Percentiles rank a stretch among this genome's conserved stretches.
These are phyloP conservation scores for Silurus lanzhouensis DNA, from an alignment of 2,797 vertebrate genomes.

Conservation along the genomic window DNA sequence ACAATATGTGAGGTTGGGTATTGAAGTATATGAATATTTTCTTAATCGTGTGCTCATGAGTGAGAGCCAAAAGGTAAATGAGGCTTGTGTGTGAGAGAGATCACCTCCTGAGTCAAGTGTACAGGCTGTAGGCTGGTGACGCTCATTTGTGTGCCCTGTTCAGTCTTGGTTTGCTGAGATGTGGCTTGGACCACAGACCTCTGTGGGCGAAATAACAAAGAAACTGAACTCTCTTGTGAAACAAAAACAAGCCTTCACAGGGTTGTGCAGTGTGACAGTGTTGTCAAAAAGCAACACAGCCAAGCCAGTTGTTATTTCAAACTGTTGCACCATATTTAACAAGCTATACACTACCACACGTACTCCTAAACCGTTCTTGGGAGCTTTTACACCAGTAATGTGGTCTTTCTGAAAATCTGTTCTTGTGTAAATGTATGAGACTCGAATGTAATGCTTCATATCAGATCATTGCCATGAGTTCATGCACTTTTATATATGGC, in stretches of 20 bases:
- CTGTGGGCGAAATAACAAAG: slow-evolving; percentile 68
- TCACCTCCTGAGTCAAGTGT: slow-evolving; percentile 86
- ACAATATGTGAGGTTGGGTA: background rate
- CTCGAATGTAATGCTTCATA: background rate
- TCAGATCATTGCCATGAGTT: background rate
- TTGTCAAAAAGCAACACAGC: slow-evolving; percentile 11
- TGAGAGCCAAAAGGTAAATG: background rate
- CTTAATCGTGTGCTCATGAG: slow-evolving; percentile 1
- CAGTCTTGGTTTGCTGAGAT: slow-evolving; percentile 83
- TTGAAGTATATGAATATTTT: background rate
- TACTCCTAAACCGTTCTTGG: background rate
- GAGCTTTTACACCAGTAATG: background rate
- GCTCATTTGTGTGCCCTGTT: slow-evolving; percentile 83
- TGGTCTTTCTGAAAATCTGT: background rate
- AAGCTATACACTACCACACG: background rate
- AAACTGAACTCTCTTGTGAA: slow-evolving; percentile 23
- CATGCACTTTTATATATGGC: background rate
- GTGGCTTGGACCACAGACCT: slow-evolving; percentile 89
- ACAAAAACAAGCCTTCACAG: slow-evolving; percentile 8
- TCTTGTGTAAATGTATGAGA: background rate
- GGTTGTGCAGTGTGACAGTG: background rate
- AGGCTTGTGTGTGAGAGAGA: slow-evolving; percentile 29
- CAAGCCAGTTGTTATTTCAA: background rate
- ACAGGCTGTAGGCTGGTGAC: slow-evolving; percentile 87
- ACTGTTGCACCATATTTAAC: background rate